A percentile compares a stretch with the other conserved stretches of the same genome.
Conservation (phyloP, 2,113 vertebrate genomes). For the Heloderma charlesbogerti region DNA sequence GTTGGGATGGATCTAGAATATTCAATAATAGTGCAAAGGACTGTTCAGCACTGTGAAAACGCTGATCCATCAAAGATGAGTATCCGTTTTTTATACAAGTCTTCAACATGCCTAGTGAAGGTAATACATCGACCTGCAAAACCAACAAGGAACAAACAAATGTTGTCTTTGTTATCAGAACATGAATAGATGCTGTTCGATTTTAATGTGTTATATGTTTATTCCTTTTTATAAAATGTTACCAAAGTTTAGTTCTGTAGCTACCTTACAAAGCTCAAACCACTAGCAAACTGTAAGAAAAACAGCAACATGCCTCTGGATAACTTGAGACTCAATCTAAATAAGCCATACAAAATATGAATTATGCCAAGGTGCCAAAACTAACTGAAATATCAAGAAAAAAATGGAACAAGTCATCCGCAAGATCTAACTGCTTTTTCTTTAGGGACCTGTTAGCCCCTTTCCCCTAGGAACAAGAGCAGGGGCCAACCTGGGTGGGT, state of each 20-base stretch:
- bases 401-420: too few relatives aligned
- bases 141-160: neutral
- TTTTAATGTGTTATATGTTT: neutral
- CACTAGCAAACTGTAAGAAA: neutral
- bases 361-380: neutral
- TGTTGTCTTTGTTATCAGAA: neutral
- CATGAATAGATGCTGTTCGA: neutral
- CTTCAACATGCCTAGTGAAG: constrained; percentile 71
- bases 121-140: constrained; percentile 55
- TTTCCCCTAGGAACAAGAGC: neutral
- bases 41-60: constrained; percentile 81
- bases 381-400: neutral
- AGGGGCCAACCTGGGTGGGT: neutral
- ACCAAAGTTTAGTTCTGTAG: neutral
- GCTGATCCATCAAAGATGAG: constrained; percentile 81
- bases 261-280: neutral
- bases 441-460: neutral
- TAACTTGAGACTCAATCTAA: neutral
- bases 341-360: neutral
- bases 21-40: constrained; percentile 82
- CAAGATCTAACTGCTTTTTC: neutral
- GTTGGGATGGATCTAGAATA: constrained; percentile 66
- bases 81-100: constrained; percentile 80
- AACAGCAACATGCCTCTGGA: neutral
- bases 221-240: neutral